Base-by-base conservation (phyloP, 2,888 invertebrate species). In the Lasius fuliginosus region DNA sequence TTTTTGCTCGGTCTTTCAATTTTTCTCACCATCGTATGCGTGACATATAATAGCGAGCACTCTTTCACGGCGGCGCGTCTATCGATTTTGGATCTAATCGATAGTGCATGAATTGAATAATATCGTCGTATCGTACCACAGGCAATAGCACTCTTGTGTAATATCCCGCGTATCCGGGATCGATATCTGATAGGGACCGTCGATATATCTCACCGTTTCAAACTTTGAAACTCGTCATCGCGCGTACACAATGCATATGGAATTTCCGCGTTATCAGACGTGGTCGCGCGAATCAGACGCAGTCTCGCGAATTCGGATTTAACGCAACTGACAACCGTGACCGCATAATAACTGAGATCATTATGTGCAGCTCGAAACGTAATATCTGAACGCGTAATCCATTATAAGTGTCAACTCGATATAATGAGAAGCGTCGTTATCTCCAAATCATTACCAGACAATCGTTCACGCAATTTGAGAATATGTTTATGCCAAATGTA, bases 161-260 rank as follows among this genome's bases (percentile, higher is more conserved):
- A 62, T 65, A 56, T 27, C 12, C 8, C 36, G 27, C 62, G 15
- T 33, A 42, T 74, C 49, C 76, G 27, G 27, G n/a, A 46, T 42
- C 40, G 76, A 67, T 67, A 77, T 67, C 76, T 56, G 77, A 77
- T 76, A 76, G 11, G 49, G 6, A n/a, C 9, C 27, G 30, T n/a
- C 56, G 27, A 27, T 77, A 27, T 77, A 68, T 77, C 40, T 40
- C 56, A 12, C 1, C n/a, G 40, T 12, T 23, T 2, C 40, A 36
- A 76, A 76, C 46, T 49, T 75, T 53, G 27, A 8, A 53, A 27
- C 0, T 27, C 36, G 9, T 53, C 49, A 53, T 64, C 36, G 5
- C n/a, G 12, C 9, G 36, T n/a, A 23, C 4, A 6, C 18, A 12
- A 64, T 49, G 6, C 36, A 9, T 12, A 18, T 18, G 27, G 18